Conservation (phyloP, 2,113 vertebrate genomes). For the Dipodomys merriami region DNA sequence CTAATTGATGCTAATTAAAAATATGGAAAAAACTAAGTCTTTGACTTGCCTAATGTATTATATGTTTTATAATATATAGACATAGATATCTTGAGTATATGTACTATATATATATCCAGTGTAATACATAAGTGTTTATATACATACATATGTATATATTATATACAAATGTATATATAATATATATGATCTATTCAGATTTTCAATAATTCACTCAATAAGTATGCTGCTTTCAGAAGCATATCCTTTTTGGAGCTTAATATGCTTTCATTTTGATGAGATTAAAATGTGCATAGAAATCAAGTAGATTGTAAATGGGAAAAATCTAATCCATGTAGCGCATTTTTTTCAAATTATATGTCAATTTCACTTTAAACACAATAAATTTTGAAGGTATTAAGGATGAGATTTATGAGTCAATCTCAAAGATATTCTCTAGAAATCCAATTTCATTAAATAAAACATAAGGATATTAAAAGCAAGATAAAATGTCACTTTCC, state of each 20-base stretch:
- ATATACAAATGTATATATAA: too few relatives aligned
- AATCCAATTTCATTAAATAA: constrained; percentile 44
- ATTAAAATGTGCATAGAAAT: not conserved
- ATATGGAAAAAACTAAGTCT: too few relatives aligned
- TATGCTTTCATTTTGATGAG: constrained; percentile 25
- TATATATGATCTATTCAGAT: not conserved
- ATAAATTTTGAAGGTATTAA: constrained; percentile 41
- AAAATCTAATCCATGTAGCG: not conserved
- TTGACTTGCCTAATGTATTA: too few relatives aligned
- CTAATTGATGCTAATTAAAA: too few relatives aligned
- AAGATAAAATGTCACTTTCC: not conserved
- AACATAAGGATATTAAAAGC: not conserved
- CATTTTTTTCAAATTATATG: not conserved
- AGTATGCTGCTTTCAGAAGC: not conserved
- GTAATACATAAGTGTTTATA: too few relatives aligned
- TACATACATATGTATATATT: too few relatives aligned
- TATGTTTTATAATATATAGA: too few relatives aligned
- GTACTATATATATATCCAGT: too few relatives aligned
- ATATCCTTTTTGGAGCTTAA: not conserved
- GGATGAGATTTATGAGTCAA: not conserved
- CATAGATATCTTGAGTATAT: too few relatives aligned
- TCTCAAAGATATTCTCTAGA: constrained; percentile 15
- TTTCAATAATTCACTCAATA: not conserved
- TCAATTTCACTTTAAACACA: constrained; percentile 3
- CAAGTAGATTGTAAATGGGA: constrained; percentile 15